Percentiles rank a stretch among this genome's conserved stretches.
phyloP scores from a whole-genome alignment of 2,113 vertebrate species.

The Microtus montanus region DNA sequence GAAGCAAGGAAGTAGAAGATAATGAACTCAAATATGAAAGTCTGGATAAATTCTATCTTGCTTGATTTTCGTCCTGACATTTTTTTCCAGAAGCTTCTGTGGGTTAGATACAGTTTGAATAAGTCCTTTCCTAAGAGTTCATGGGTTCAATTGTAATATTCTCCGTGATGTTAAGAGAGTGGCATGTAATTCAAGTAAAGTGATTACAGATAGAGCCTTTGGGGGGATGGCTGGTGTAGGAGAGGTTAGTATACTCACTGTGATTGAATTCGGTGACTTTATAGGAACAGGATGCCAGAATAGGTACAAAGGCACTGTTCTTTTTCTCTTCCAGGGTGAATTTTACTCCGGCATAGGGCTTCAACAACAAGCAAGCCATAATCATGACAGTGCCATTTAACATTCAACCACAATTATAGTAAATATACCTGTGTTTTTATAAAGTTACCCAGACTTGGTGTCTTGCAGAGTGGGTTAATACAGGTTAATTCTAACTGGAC shows the following conservation, averaged over 20 bases:
- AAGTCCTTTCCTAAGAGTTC: background rate
- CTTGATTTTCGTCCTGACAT: background rate
- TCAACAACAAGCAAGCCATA: background rate
- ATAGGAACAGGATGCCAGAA: background rate
- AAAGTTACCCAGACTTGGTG: background rate
- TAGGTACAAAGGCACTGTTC: background rate
- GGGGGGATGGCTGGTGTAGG: background rate
- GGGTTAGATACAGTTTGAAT: background rate
- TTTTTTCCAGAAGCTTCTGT: background rate
- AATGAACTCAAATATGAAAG: slow-evolving; percentile 1
- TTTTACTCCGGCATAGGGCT: background rate
- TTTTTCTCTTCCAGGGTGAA: background rate
- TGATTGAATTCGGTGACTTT: background rate
- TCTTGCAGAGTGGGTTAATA: background rate
- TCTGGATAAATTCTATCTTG: background rate
- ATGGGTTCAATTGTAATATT: background rate
- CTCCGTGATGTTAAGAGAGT: background rate
- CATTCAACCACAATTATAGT: background rate
- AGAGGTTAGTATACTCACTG: no score
- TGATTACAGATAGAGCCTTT: background rate
- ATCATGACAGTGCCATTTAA: background rate
- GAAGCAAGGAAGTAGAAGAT: background rate
- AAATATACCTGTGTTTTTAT: background rate
- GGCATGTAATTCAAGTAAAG: background rate
- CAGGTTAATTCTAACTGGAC: background rate